These are phyloP conservation scores for Eilema depressum DNA, from an alignment of 2,888 invertebrate species.

Conservation along the genomic window DNA sequence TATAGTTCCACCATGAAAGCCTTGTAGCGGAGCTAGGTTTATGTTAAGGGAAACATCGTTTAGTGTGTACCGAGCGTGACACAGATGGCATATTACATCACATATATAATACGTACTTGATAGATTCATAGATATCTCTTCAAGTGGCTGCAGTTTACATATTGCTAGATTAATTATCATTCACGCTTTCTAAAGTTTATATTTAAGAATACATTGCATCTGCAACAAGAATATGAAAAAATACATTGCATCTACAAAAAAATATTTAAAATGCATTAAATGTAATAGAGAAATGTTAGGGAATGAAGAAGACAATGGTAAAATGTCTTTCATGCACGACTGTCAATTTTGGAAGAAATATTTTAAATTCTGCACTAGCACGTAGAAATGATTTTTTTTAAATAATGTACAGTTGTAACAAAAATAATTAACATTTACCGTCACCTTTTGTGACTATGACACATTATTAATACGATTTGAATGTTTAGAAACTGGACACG, in stretches of 20 bases:
- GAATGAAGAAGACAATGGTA: background rate
- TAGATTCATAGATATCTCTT: background rate
- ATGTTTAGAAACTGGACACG: background rate
- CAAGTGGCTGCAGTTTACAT: background rate
- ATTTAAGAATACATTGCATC: background rate
- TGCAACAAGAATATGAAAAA: background rate
- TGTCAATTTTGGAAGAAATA: background rate
- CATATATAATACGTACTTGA: background rate
- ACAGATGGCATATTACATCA: background rate
- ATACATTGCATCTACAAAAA: background rate
- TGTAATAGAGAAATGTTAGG: background rate
- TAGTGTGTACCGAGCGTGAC: background rate
- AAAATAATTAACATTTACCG: background rate
- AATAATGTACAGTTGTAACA: background rate
- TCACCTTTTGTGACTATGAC: background rate
- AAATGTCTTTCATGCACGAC: background rate
- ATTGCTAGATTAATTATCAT: background rate
- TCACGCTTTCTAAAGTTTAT: background rate
- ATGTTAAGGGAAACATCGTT: conserved; percentile 1
- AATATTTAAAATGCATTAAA: background rate
- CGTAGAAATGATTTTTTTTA: background rate
- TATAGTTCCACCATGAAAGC: background rate
- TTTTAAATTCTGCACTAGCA: background rate
- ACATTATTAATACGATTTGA: background rate
- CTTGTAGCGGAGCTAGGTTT: conserved; percentile 14